Conservation (phyloP, 2,113 vertebrate species). For the Puma concolor region DNA sequence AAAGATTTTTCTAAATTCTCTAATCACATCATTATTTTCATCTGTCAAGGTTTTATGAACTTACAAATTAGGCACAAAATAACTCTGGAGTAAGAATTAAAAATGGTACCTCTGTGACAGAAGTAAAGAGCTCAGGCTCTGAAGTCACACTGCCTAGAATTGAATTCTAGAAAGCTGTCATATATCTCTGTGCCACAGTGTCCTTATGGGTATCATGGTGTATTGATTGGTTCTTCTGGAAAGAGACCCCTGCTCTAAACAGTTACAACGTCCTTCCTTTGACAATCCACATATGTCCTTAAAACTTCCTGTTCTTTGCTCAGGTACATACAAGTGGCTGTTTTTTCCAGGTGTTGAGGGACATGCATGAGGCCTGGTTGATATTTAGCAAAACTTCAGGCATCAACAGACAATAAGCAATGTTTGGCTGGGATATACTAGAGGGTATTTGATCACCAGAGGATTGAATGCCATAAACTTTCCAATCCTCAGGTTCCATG, state of each 20-base stretch:
- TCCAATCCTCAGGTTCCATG: background rate
- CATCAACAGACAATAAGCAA: background rate
- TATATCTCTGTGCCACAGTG: background rate
- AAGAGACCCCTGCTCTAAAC: background rate
- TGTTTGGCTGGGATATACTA: background rate
- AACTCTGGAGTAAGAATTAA: background rate
- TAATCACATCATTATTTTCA: background rate
- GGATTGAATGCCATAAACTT: background rate
- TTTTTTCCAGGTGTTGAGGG: background rate
- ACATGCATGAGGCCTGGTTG: background rate
- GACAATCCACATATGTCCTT: background rate
- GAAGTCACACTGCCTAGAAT: accelerated
- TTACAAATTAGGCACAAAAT: background rate
- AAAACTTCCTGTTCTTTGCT: background rate
- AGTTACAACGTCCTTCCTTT: background rate
- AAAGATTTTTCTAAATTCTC: background rate
- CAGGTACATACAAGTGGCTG: background rate
- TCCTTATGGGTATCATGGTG: background rate
- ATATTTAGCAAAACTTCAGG: background rate
- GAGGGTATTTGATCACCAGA: background rate
- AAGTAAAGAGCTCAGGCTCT: background rate
- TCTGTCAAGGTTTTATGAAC: background rate
- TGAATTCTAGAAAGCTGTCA: background rate
- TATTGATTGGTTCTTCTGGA: background rate
- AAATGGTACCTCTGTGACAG: background rate